A percentile compares a stretch with the other conserved stretches of the same genome.
Conservation (phyloP, 1,140 invertebrate genomes). For the Hestina assimilis region DNA sequence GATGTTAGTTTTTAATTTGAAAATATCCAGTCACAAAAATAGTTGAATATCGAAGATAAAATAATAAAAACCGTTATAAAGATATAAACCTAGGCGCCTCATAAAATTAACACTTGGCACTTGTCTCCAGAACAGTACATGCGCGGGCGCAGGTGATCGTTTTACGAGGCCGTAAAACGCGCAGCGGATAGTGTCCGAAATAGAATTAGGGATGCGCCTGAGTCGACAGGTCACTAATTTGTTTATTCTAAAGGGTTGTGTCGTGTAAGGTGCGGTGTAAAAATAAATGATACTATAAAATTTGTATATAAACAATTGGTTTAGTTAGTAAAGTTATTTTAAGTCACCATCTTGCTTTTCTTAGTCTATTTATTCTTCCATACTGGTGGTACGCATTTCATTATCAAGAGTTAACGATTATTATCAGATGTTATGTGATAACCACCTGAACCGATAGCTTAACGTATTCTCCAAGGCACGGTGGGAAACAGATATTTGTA, state of each 20-base stretch:
- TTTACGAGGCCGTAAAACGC: constrained; percentile 48
- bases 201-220: constrained; percentile 38
- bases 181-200: constrained; percentile 40
- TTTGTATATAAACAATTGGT: no score
- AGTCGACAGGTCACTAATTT: constrained; percentile 26
- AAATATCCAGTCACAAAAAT: not conserved
- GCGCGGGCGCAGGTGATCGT: constrained; percentile 44
- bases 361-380: not conserved
- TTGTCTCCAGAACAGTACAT: constrained; percentile 1
- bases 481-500: no score
- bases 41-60: not conserved
- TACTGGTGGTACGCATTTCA: no score
- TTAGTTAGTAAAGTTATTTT: constrained; percentile 9
- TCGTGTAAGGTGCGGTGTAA: not conserved
- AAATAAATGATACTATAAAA: no score
- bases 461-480: no score
- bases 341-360: not conserved
- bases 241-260: not conserved
- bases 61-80: not conserved
- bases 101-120: constrained; percentile 3
- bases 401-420: no score
- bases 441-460: no score
- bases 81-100: not conserved
- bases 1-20: no score
- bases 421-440: no score